Percentiles rank a stretch among this genome's conserved stretches.
Evolutionary conservation across 1,140 invertebrate genomes (phyloP).

Genomic region (Scaptomyza graminum): DNA sequence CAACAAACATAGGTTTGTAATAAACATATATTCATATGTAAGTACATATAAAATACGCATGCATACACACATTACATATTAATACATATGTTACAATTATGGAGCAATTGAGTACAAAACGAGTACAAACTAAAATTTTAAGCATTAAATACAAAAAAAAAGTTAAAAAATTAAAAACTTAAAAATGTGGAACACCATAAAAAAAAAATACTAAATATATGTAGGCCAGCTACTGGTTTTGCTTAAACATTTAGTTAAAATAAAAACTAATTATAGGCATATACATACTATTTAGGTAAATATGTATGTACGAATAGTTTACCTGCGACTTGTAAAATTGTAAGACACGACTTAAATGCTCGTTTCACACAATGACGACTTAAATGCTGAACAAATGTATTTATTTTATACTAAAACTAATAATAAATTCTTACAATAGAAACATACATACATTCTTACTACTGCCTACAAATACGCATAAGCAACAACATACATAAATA

Average conservation of each 20-base stretch:
- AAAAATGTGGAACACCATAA: neutral
- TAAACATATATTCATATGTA: conserved; percentile 34
- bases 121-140: conserved; percentile 78
- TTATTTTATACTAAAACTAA: conserved; percentile 5
- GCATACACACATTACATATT: conserved; percentile 36
- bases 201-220: conserved; percentile 32
- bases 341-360: conserved; percentile 24
- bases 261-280: conserved; percentile 45
- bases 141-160: conserved; percentile 38
- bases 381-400: conserved; percentile 14
- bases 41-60: conserved; percentile 45
- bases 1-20: conserved; percentile 50
- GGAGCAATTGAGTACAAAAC: conserved; percentile 82
- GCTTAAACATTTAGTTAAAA: conserved; percentile 50
- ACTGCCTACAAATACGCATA: conserved; percentile 3
- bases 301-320: conserved; percentile 15
- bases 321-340: conserved; percentile 42
- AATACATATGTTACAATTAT: conserved; percentile 75
- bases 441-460: conserved; percentile 21
- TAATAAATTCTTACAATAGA: conserved; percentile 30
- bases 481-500: conserved; percentile 24
- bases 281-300: conserved; percentile 11
- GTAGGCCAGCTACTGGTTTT: conserved; percentile 77
- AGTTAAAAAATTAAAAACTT: conserved; percentile 12
- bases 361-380: conserved; percentile 5